A percentile compares a stretch with the other conserved stretches of the same genome.
Evolutionary conservation across 2,113 vertebrate species (phyloP).

Genomic region (Dromaius novaehollandiae): DNA sequence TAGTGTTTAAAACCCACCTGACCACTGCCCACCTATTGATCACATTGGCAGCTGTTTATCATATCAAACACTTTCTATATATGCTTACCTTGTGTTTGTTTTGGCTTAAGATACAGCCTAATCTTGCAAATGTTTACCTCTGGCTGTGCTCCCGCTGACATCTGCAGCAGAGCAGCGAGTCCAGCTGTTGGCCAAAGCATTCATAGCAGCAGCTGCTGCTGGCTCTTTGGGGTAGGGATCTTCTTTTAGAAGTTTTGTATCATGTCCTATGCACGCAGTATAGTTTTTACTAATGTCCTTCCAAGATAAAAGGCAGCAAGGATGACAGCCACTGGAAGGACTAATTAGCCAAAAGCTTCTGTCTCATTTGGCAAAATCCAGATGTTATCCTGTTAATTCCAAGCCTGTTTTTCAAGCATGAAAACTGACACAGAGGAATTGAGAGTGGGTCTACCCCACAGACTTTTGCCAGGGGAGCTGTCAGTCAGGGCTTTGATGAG

Average conservation of each 20-base stretch:
- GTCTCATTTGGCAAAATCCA: background rate
- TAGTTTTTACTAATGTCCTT: background rate
- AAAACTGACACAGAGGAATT: background rate
- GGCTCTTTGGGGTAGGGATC: background rate
- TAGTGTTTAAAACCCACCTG: background rate
- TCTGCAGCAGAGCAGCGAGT: background rate
- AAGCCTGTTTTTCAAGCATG: background rate
- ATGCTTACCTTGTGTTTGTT: background rate
- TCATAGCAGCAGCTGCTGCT: conserved; percentile 33
- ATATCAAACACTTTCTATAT: background rate
- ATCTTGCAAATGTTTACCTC: background rate
- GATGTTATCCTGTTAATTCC: conserved; percentile 20
- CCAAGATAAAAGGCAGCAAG: background rate
- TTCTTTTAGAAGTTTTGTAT: background rate
- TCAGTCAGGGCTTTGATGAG: conserved; percentile 33
- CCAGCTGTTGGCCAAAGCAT: background rate
- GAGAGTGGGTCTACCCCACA: background rate
- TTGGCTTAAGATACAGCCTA: background rate
- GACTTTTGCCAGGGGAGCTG: background rate
- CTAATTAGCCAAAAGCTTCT: conserved; percentile 8
- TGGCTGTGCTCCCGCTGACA: background rate
- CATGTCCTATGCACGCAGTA: fast-evolving
- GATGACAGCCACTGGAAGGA: background rate
- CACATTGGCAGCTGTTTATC: background rate
- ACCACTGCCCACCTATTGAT: background rate